Evolutionary conservation across 2,888 invertebrate genomes (phyloP), one percentile per base, ranked within the genome.

Genomic region (Seira sanloemensis): DNA sequence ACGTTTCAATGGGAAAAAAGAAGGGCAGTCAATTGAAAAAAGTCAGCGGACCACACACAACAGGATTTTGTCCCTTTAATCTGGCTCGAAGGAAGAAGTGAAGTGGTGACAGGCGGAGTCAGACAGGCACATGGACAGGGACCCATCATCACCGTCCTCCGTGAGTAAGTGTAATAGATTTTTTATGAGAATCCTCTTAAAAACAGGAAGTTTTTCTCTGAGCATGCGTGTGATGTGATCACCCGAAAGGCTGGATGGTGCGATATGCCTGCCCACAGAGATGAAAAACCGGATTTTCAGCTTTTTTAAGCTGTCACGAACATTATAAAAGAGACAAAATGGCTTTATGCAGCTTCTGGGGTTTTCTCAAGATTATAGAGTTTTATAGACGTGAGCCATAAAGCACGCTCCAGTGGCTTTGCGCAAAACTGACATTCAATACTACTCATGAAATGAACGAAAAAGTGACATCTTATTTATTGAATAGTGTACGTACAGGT

Each of bases 231-330:
- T 50, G 62, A 21, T 62, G 21, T 62, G 62, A 62, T 62, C 62
- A 54, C 24, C 50, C 66, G 71, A 37, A 46, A 27, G 71, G 27
- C 19, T n/a, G 62, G n/a, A 25, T 68, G 69, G 78, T 78, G 78
- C 78, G 46, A 78, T 78, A 78, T 78, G 78, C 46, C 37, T 69
- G 21, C 21, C 18, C 54, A 26, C 16, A 18, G n/a, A 23, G 24
- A 50, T 62, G 54, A 27, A 77, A 78, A 78, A 78, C 78, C 71
- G 78, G 78, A 78, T 72, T 78, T 72, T 78, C 78, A 78, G 71
- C 78, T 78, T 78, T 72, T 65, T 58, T 71, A 71, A 27, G 76
- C 66, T 76, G 62, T 62, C 62, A 62, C 62, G 62, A 62, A 62
- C 62, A 62, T 62, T 62, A 62, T 21, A 62, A 21, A 21, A 62